A percentile compares a stretch with the other conserved stretches of the same genome.
Evolutionary conservation across 2,113 vertebrate species (phyloP).

Genomic region (Sander vitreus): DNA sequence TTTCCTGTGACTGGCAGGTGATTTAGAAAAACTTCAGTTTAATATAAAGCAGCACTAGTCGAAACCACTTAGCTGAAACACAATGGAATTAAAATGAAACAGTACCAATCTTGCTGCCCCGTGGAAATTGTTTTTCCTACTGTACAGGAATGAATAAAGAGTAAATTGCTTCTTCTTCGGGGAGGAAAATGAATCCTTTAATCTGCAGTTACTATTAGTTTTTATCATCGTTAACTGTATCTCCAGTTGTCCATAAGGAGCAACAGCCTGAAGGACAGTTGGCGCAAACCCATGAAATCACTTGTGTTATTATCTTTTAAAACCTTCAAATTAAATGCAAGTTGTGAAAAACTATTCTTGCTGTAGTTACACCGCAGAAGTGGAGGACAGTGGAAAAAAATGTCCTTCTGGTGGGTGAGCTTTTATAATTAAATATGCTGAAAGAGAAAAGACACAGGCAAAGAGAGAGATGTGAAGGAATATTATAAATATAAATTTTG

Average conservation of each 20-base stretch:
- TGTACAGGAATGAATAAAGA: conserved; percentile 1
- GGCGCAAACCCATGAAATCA: conserved; percentile 1
- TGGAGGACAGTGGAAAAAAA: background rate
- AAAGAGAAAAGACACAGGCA: background rate
- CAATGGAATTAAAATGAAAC: conserved; percentile 6
- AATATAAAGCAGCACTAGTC: background rate
- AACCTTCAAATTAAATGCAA: conserved; percentile 27
- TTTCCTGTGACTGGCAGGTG: background rate
- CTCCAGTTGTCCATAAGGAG: conserved; percentile 15
- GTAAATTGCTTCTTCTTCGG: conserved; percentile 19
- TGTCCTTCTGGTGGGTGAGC: background rate
- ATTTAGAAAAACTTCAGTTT: background rate
- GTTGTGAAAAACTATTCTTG: conserved; percentile 20
- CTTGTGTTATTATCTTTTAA: conserved; percentile 18
- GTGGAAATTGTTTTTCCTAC: conserved; percentile 19
- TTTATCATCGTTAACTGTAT: conserved; percentile 11
- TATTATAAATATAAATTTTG: background rate
- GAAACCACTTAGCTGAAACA: conserved; percentile 11
- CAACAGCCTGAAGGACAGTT: conserved; percentile 7
- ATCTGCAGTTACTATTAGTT: conserved; percentile 23
- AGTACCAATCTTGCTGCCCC: background rate
- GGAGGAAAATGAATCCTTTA: conserved; percentile 37
- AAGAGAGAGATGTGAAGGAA: background rate
- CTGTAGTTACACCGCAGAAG: background rate
- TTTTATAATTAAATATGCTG: background rate